Base-by-base conservation (phyloP, 2,888 invertebrate genomes). In the Aromia moschata region DNA sequence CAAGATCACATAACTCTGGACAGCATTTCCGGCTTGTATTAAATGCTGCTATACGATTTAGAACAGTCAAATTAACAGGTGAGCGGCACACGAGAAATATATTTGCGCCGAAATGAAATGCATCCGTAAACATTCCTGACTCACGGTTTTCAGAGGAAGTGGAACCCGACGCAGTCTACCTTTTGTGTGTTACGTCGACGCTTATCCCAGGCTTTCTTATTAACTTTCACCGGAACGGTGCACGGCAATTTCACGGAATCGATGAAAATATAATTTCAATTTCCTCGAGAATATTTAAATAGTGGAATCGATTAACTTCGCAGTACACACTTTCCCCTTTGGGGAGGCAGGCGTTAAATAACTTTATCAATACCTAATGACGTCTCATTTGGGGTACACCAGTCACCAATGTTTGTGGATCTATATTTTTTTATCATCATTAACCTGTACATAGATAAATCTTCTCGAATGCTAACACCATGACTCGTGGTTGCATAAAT, bases 321-420 rank as follows among this genome's bases (percentile, higher is more conserved):
- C 56, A 47, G 44, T 56, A 60, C n/a, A n/a, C 46, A 56, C 56
- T 56, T 60, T 38, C 53, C 56, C 40, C 46, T 43, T 53, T 44
- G 37, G 46, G 41, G 51, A 47, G 53, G 57, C 53, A 56, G 47
- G 46, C 60, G 51, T 57, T 60, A 57, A 57, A 56, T 45, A 54
- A 52, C 60, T 60, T 60, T 60, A 60, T 60, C 60, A 60, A 60
- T 60, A 57, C 56, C 56, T 60, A 60, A 57, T 60, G 60, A 56
- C 57, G 57, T 57, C 56, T 54, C 60, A 60, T 60, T 59, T 51
- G 44, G 44, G 36, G 17, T 41, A 38, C 54, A 58, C 43, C 54
- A 58, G 47, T 58, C 58, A 54, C 58, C 54, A 47, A 58, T 47
- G 54, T 43, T 37, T 43, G 15, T 44, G 30, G 44, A 44, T 30